phyloP scores from a whole-genome alignment of 37 sponge, comb jelly and placozoan species.

The Spongilla lacustris region DNA sequence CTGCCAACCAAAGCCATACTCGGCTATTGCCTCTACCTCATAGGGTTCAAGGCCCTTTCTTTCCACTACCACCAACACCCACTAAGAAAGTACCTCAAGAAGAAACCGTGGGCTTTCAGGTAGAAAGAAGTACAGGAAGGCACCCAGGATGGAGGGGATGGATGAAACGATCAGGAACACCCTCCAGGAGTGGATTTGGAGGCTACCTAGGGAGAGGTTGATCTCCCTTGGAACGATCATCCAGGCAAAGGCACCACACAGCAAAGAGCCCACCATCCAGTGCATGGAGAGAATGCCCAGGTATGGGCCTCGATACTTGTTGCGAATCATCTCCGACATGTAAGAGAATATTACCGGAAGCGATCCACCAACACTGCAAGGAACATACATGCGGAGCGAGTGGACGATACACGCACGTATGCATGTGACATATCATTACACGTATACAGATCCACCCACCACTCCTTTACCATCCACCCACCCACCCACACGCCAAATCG shows the following conservation, averaged over 20 bases:
- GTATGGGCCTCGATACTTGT: slow-evolving; percentile 63
- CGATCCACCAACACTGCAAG: slow-evolving; percentile 77
- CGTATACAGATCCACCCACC: no score
- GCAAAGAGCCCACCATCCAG: slow-evolving; percentile 61
- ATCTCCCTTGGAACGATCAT: slow-evolving; percentile 43
- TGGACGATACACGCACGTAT: background rate
- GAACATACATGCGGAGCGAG: background rate
- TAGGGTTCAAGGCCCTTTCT: no score
- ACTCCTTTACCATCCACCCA: no score
- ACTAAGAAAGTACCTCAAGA: slow-evolving; percentile 27
- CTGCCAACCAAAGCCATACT: no score
- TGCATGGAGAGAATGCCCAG: slow-evolving; percentile 51
- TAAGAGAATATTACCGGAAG: slow-evolving; percentile 72
- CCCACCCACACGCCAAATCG: background rate
- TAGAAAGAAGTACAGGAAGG: slow-evolving; percentile 54
- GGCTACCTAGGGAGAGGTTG: background rate
- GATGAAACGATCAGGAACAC: slow-evolving; percentile 64
- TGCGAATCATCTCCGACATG: slow-evolving; percentile 62
- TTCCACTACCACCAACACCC: background rate
- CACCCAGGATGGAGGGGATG: slow-evolving; percentile 60
- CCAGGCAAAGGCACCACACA: slow-evolving; percentile 70
- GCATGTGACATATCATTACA: no score
- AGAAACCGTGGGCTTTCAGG: slow-evolving; percentile 80
- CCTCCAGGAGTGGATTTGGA: slow-evolving; percentile 62
- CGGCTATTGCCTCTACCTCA: no score